Base-by-base conservation (phyloP, 2,888 invertebrate species). In the Dasysyrphus tricinctus region DNA sequence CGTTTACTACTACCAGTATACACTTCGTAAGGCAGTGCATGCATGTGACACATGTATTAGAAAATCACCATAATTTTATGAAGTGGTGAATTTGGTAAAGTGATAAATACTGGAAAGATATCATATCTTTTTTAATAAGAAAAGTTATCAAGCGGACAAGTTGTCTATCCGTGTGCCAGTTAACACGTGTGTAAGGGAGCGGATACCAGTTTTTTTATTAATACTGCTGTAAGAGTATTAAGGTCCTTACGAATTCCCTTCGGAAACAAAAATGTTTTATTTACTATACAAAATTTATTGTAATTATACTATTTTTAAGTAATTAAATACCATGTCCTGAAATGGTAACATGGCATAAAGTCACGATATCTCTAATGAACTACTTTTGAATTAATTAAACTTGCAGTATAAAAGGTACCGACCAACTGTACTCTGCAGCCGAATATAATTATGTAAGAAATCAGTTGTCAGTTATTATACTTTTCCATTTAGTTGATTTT, bases 311-410 rank as follows among this genome's bases (percentile, higher is more conserved):
- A 34, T 16, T 54, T 54, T 57, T 37, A 14, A 34, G 16, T 37
- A 57, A 57, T 37, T 34, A 16, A 34, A 34, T 57, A 11, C 11
- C 11, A 11, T 57, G 5, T 57, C 11, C 57, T 57, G 9, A 11
- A 57, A 57, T 0, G n/a, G 6, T 51, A 24, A 24, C 29, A 54
- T 54, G 14, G 4, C 32, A 54, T 14, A 32, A 37, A 61, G 54
- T 70, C 76, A 63, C 70, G 78, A 61, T 24, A 70, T 24, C 24
- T 4, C 19, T n/a, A 72, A 56, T 47, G 12, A 63, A 61, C 47
- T 73, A 57, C 37, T 32, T 42, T 16, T 57, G 19, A 57, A 29
- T 57, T 42, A 70, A 70, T 42, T 61, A 61, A 61, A 24, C 42
- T 42, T 61, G 14, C 61, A 42, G 14, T 29, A 42, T n/a, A 39